Percentiles rank a stretch among this genome's conserved stretches.
phyloP scores from a whole-genome alignment of 2,113 vertebrate species.

The Coryphaenoides rupestris region DNA sequence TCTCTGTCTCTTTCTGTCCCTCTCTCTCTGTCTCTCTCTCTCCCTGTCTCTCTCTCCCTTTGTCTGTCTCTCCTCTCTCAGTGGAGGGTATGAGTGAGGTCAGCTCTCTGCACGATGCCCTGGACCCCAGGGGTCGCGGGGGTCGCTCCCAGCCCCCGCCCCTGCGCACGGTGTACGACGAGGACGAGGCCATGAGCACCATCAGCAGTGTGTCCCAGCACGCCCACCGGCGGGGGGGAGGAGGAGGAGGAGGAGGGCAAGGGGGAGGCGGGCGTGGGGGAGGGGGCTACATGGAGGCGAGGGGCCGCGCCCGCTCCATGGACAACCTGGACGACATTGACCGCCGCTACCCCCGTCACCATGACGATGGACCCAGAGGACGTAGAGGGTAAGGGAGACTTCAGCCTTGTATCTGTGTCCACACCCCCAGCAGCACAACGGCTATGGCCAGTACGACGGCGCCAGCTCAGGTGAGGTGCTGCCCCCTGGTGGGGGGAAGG shows the following conservation, averaged over 20 bases:
- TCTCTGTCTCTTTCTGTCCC: too few relatives aligned
- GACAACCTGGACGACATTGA: conserved; percentile 81
- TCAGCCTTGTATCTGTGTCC: too few relatives aligned
- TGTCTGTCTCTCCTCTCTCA: conserved; percentile 36
- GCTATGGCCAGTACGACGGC: conserved; percentile 75
- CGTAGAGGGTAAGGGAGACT: conserved; percentile 66
- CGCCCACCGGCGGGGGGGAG: conserved; percentile 65
- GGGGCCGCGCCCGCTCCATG: conserved; percentile 76
- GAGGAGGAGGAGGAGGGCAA: conserved; percentile 23
- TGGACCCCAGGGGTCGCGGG: conserved; percentile 61
- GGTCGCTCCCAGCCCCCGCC: conserved; percentile 68
- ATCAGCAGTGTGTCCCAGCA: conserved; percentile 79
- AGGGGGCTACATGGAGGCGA: conserved; percentile 38
- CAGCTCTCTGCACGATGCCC: conserved; percentile 80
- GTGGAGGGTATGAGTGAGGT: conserved; percentile 82
- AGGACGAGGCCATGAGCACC: conserved; percentile 75
- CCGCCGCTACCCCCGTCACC: conserved; percentile 36
- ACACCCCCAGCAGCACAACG: conserved; percentile 51
- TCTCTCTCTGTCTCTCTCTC: neutral
- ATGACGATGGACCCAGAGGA: conserved; percentile 60
- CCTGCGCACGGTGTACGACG: conserved; percentile 68
- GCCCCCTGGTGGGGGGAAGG: too few relatives aligned
- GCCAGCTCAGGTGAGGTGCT: conserved; percentile 77
- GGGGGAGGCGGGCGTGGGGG: too few relatives aligned
- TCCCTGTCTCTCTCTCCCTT: neutral